phyloP scores from a whole-genome alignment of 2,797 vertebrate species.

The Natrix natrix region DNA sequence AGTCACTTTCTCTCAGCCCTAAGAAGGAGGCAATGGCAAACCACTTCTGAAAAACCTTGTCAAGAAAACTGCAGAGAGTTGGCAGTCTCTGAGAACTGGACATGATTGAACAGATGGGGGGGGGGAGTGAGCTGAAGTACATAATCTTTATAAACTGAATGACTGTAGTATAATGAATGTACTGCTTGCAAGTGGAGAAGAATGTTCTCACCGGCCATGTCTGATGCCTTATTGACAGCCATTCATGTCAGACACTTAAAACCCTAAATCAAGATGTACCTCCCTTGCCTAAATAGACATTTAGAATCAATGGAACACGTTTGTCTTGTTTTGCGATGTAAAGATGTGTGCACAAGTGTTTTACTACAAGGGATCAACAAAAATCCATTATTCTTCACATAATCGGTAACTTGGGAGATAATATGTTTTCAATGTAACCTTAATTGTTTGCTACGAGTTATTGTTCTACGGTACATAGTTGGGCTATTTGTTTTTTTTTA shows the following conservation, averaged over 20 bases:
- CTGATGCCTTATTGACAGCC: not conserved
- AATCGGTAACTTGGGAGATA: not conserved
- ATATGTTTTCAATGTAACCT: not conserved
- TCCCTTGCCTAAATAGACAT: not conserved
- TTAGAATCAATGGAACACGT: not conserved
- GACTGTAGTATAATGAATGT: not conserved
- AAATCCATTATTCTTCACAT: not conserved
- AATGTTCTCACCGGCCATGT: not conserved
- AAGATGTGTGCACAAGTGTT: not conserved
- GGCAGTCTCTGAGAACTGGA: not conserved
- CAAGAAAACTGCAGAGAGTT: not conserved
- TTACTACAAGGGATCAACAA: not conserved
- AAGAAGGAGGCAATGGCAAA: not conserved
- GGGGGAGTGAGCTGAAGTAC: not conserved
- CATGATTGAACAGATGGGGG: not conserved
- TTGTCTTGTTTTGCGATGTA: not conserved
- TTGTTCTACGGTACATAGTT: not conserved
- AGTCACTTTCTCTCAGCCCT: not conserved
- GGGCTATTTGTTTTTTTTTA: not conserved
- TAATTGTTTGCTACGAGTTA: not conserved
- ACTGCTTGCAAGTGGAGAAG: not conserved
- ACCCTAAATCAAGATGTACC: not conserved
- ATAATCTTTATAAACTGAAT: not conserved
- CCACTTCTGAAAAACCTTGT: not conserved
- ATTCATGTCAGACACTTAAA: not conserved